phyloP scores from a whole-genome alignment of 2,888 invertebrate genomes.

The Caenorhabditis sulstoni region DNA sequence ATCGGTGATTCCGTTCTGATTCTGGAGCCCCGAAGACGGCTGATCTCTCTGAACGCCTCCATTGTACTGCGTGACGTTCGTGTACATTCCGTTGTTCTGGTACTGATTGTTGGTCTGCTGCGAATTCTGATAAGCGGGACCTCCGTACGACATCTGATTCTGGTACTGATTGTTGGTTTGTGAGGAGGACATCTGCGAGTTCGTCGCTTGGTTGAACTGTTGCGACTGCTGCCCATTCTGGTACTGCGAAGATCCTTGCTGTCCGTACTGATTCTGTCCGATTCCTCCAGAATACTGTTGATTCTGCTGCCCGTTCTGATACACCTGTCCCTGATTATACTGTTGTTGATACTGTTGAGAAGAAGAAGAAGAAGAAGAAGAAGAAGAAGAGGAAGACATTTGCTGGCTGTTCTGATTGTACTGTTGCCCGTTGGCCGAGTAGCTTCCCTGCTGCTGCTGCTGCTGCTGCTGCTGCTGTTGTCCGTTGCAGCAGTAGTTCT shows the following conservation, averaged over 20 bases:
- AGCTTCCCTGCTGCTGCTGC: background rate
- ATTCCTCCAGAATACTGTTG: background rate
- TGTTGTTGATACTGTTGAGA: background rate
- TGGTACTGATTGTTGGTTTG: slow-evolving; percentile 17
- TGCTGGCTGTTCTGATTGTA: background rate
- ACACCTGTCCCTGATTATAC: background rate
- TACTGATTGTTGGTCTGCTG: slow-evolving; percentile 23
- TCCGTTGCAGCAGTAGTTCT: background rate
- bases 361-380: too few relatives aligned
- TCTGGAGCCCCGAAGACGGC: background rate
- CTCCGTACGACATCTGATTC: background rate
- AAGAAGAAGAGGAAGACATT: too few relatives aligned
- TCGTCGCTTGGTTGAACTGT: slow-evolving; percentile 6
- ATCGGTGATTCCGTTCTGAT: slow-evolving; percentile 34
- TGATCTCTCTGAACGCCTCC: slow-evolving; percentile 23
- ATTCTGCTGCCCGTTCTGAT: background rate
- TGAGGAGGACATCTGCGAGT: background rate
- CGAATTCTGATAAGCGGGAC: slow-evolving; percentile 9
- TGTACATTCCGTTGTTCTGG: slow-evolving; percentile 43
- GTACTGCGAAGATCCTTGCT: too few relatives aligned
- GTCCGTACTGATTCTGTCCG: slow-evolving; percentile 19
- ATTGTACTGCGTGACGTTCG: slow-evolving; percentile 33
- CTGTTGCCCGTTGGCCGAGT: slow-evolving; percentile 7
- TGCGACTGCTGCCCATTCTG: slow-evolving; percentile 12
- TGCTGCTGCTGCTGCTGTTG: too few relatives aligned